phyloP scores from a whole-genome alignment of 2,113 vertebrate species.

The Amphiprion ocellaris region DNA sequence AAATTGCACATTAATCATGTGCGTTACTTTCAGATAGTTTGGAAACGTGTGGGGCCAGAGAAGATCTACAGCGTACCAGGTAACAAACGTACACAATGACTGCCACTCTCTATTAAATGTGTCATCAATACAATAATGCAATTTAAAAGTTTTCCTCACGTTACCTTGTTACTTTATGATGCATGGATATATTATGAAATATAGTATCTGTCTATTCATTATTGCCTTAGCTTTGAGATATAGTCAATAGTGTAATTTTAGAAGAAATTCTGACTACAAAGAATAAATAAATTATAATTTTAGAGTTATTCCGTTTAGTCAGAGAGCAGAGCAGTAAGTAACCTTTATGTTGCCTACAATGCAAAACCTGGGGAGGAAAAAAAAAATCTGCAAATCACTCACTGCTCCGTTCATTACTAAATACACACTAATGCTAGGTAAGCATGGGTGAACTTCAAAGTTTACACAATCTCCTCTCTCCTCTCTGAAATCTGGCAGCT shows the following conservation, averaged over 20 bases:
- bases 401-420: too few species aligned
- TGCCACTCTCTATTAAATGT: neutral
- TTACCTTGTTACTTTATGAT: neutral
- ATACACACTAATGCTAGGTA: too few species aligned
- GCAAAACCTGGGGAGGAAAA: too few species aligned
- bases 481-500: too few species aligned
- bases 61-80: constrained; percentile 86
- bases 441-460: too few species aligned
- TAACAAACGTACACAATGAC: constrained; percentile 18
- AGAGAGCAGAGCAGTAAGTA: too few species aligned
- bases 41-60: constrained; percentile 86
- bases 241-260: neutral
- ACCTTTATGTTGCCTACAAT: too few species aligned
- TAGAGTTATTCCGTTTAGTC: too few species aligned
- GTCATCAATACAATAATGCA: neutral
- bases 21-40: constrained; percentile 97
- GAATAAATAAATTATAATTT: too few species aligned
- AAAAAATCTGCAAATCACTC: too few species aligned
- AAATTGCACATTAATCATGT: constrained; percentile 99
- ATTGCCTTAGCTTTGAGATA: neutral
- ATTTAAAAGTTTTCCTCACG: neutral
- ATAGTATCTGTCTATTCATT: neutral
- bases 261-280: too few species aligned
- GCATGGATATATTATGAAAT: neutral
- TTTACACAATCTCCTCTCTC: too few species aligned